Percentiles rank a stretch among this genome's conserved stretches.
phyloP scores from a whole-genome alignment of 2,888 invertebrate genomes.

The Melieria picta region DNA sequence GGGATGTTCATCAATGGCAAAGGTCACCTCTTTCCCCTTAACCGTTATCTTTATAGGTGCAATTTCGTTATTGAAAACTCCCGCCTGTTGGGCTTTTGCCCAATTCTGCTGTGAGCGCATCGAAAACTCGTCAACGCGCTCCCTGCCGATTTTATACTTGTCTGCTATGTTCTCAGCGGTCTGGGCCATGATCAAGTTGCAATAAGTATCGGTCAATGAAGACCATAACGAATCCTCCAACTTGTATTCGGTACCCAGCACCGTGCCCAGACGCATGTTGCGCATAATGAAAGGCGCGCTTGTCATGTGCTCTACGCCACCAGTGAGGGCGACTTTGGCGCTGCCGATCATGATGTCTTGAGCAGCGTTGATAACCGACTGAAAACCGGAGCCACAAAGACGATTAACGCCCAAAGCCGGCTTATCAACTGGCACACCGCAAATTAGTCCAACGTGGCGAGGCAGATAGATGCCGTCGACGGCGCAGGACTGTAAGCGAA shows the following conservation, averaged over 20 bases:
- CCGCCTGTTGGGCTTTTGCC: conserved; percentile 88
- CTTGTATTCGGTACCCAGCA: conserved; percentile 78
- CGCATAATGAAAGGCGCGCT: conserved; percentile 88
- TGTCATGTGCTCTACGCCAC: conserved; percentile 97
- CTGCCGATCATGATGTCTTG: conserved; percentile 91
- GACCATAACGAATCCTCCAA: conserved; percentile 93
- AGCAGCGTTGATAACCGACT: conserved; percentile 88
- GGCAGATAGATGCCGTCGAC: conserved; percentile 87
- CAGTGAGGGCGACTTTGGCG: conserved; percentile 86
- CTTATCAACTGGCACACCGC: conserved; percentile 84
- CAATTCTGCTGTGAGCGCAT: conserved; percentile 86
- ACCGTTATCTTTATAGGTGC: conserved; percentile 84
- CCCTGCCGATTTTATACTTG: conserved; percentile 81
- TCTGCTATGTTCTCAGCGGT: conserved; percentile 94
- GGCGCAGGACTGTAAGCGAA: conserved; percentile 71
- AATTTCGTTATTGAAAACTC: conserved; percentile 90
- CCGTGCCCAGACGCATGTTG: conserved; percentile 87
- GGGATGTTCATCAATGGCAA: conserved; percentile 81
- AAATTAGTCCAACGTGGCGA: conserved; percentile 86
- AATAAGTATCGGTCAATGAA: conserved; percentile 86
- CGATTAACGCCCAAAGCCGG: conserved; percentile 92
- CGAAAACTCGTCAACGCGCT: conserved; percentile 88
- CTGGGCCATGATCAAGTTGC: conserved; percentile 93
- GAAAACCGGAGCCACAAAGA: conserved; percentile 97
- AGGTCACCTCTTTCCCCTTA: conserved; percentile 82